Evolutionary conservation across 2,113 vertebrate species (phyloP), one percentile per base, ranked within the genome.

Genomic region (Ailurus styani): DNA sequence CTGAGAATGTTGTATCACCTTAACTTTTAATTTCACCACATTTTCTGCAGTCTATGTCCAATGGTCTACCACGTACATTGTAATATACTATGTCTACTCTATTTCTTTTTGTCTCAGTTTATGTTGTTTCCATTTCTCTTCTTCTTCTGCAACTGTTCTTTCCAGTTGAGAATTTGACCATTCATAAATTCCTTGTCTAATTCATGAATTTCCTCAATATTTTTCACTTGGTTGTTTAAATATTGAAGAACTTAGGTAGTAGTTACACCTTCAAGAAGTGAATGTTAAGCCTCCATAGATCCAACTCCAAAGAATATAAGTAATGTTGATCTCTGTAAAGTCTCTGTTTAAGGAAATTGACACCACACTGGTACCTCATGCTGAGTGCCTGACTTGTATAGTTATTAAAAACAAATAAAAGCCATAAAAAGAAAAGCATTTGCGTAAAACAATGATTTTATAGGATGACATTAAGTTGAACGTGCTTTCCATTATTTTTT

Each of bases 321-420:
- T 14, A 91, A 18, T 55, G 23, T 29, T 62, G 54, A 90, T 40
- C 3, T 52, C 37, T n/a, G 7, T 15, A 64, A 82, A 93, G 4
- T 70, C 93, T 93, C 42, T 82, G 1, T 89, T 93, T 89, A 40
- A 95, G 34, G 14, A 89, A 68, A 95, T 37, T 89, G 23, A 90
- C 21, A 90, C 7, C 14, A 47, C 45, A 60, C 18, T 85, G 40
- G 21, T 60, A 45, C 27, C 47, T 86, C 17, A 52, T 81, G 57
- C 68, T 82, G 55, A 77, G 11, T 40, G 9, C 18, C 14, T 87
- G 23, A 60, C 31, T 90, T 57, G 1, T 17, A 73, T 13, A 96
- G 40, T 40, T 77, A 82, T 29, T 87, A n/a, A 54, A 94, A 92
- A 89, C 55, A 87, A 94, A 45, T 85, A 83, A 60, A 94, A 86